Evolutionary conservation across 2,888 invertebrate genomes (phyloP), one percentile per base, ranked within the genome.

Genomic region (Embidobia sp.): DNA sequence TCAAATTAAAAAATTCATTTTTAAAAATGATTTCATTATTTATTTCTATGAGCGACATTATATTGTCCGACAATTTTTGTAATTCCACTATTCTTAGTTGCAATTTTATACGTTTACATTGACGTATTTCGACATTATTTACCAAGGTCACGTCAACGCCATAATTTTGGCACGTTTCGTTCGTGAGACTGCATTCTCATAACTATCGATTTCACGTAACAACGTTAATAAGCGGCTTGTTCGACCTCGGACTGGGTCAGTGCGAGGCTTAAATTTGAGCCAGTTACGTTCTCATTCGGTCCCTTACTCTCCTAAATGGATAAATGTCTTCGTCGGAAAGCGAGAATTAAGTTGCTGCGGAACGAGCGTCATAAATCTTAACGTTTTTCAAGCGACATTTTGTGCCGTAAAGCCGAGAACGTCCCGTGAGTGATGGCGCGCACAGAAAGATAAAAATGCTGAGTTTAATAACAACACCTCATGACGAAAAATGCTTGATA

Each of bases 151-250:
- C 57, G 69, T 64, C 44, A 76, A 16, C 29, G 51, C 44, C 64
- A 66, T 70, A 67, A 75, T 55, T 77, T 72, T 48, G 42, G 35
- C 51, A 46, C 53, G 18, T 44, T 63, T 64, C 35, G 44, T 46
- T 49, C 49, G 51, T 37, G 40, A 29, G 31, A 31, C 48, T 10
- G 61, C 53, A 42, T 46, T 53, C 61, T 61, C 73, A 53, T 77
- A 78, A 75, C 74, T 78, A 79, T 80, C 72, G 79, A 77, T 80
- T 79, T 59, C 46, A 44, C 49, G 48, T 66, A 59, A 69, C 48
- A 57, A 49, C 48, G 49, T 61, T 77, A 77, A 77, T 64, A 74
- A 80, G 63, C 53, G 57, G 33, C 69, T 70, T 64, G 57, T 70
- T 64, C 33, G 53, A 49, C 33, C 18, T 10, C 15, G 29, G 26